Evolutionary conservation across 2,888 invertebrate species (phyloP).

Genomic region (Dryadula phaetusa): DNA sequence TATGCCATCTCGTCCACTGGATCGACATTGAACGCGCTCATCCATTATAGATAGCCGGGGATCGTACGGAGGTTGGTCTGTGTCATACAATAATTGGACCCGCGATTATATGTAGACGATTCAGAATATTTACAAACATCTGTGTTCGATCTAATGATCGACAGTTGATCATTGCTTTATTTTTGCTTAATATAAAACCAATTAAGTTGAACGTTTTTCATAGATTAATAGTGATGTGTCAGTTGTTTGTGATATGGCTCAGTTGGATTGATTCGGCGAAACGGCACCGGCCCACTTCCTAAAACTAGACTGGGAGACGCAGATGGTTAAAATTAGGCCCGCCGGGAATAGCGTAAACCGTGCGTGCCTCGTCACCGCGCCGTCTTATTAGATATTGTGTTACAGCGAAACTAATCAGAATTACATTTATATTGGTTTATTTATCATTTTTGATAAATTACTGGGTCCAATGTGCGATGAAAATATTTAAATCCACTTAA

Average conservation of each 20-base stretch:
- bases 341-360: constrained; percentile 81
- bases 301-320: constrained; percentile 81
- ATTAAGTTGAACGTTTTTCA: constrained; percentile 53
- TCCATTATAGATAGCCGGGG: constrained; percentile 81
- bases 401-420: constrained; percentile 66
- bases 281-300: constrained; percentile 79
- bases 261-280: constrained; percentile 68
- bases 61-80: constrained; percentile 67
- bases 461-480: not conserved
- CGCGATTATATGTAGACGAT: constrained; percentile 63
- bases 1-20: constrained; percentile 79
- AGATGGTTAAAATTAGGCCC: constrained; percentile 83
- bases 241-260: constrained; percentile 42
- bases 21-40: constrained; percentile 78
- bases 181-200: constrained; percentile 66
- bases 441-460: not conserved
- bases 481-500: not conserved
- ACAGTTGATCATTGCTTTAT: constrained; percentile 69
- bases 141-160: constrained; percentile 74
- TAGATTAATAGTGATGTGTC: constrained; percentile 21
- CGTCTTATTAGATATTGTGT: constrained; percentile 73
- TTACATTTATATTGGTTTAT: not conserved
- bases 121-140: constrained; percentile 71
- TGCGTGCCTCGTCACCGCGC: constrained; percentile 70
- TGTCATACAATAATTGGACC: constrained; percentile 82